phyloP scores from a whole-genome alignment of 1,140 invertebrate genomes.

The Cydia splendana region DNA sequence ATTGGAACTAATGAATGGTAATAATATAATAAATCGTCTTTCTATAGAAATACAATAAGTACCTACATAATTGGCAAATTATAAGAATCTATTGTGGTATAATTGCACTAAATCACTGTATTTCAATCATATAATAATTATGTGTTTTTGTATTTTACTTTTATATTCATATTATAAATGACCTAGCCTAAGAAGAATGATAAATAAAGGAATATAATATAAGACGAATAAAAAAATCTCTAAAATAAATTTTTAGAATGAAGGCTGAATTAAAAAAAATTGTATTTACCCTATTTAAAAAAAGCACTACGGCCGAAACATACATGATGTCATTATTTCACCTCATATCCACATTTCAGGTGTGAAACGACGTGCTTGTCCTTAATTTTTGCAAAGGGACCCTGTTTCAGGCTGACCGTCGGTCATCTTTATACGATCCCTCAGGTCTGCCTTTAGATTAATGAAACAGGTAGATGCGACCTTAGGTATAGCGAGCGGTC shows the following conservation, averaged over 20 bases:
- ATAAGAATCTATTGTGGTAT: not conserved
- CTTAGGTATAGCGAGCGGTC: no score
- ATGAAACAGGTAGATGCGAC: not conserved
- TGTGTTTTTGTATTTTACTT: no score
- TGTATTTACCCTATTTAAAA: no score
- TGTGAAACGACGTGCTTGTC: slow-evolving; percentile 26
- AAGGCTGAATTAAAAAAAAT: no score
- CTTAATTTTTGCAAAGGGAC: slow-evolving; percentile 22
- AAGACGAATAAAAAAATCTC: no score
- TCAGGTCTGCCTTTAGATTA: slow-evolving; percentile 8
- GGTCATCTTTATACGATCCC: slow-evolving; percentile 25
- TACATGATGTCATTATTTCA: slow-evolving; percentile 12
- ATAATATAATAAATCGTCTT: not conserved
- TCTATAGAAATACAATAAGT: not conserved
- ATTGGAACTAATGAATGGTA: not conserved
- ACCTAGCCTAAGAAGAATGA: no score
- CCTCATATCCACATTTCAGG: not conserved
- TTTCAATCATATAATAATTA: no score
- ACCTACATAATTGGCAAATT: slow-evolving; percentile 7
- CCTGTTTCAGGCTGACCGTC: slow-evolving; percentile 9
- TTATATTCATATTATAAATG: no score
- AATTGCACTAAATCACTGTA: no score
- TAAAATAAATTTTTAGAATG: no score
- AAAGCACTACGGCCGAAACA: not conserved
- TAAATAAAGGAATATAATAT: no score